These are phyloP conservation scores for Drosophila mimetica DNA, from an alignment of 2,888 invertebrate genomes.

Conservation along the genomic window DNA sequence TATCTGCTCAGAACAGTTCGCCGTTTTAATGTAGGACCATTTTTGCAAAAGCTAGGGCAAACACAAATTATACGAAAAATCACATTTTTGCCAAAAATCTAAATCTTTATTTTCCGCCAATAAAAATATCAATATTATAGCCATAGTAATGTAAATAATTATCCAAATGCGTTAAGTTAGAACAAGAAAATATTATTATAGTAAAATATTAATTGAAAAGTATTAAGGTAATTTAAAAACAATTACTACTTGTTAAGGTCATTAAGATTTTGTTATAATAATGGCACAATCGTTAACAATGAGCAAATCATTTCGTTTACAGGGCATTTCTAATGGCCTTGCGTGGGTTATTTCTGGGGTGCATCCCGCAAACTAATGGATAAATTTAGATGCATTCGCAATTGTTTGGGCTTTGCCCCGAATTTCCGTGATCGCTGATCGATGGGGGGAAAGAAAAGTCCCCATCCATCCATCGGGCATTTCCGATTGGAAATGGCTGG, in stretches of 20 bases:
- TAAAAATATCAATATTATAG: too few relatives aligned
- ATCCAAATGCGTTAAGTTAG: too few relatives aligned
- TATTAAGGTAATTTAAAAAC: too few relatives aligned
- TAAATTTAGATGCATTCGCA: conserved; percentile 23
- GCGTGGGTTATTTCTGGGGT: background rate
- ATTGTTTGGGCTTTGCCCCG: conserved; percentile 2
- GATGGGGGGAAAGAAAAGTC: conserved; percentile 21
- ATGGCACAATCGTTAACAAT: background rate
- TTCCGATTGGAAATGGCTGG: conserved; percentile 9
- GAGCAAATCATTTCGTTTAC: background rate
- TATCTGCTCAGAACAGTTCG: too few relatives aligned
- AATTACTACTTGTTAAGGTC: background rate
- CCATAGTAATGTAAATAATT: too few relatives aligned
- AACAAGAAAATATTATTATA: too few relatives aligned
- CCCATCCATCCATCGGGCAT: conserved; percentile 14
- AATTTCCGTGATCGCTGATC: conserved; percentile 9
- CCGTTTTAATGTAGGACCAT: too few relatives aligned
- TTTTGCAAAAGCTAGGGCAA: too few relatives aligned
- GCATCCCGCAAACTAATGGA: conserved; percentile 13
- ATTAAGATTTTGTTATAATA: background rate
- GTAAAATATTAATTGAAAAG: too few relatives aligned
- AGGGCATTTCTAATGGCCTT: conserved; percentile 3
- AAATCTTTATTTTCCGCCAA: too few relatives aligned
- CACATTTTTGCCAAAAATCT: too few relatives aligned
- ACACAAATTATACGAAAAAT: too few relatives aligned